Conservation (phyloP, 1,140 invertebrate genomes). For the Tigriopus japonicus region DNA sequence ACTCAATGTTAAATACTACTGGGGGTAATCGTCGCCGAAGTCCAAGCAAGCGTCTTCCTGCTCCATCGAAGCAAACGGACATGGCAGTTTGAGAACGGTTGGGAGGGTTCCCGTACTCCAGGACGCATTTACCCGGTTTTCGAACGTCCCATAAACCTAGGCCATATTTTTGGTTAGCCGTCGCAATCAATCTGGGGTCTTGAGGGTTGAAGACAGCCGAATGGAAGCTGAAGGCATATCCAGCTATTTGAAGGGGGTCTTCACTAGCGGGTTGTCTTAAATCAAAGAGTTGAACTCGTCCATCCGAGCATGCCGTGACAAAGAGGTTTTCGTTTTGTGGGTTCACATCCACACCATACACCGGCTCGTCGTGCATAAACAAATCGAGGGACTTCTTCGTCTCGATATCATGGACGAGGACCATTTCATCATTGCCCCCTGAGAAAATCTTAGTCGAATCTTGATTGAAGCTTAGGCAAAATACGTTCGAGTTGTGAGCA, state of each 20-base stretch:
- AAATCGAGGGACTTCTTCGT: slow-evolving; percentile 52
- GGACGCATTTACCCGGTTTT: slow-evolving; percentile 49
- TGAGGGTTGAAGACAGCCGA: slow-evolving; percentile 29
- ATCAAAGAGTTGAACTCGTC: slow-evolving; percentile 64
- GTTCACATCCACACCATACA: slow-evolving; percentile 69
- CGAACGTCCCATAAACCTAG: slow-evolving; percentile 71
- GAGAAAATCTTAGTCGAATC: slow-evolving; percentile 64
- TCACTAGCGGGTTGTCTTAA: slow-evolving; percentile 40
- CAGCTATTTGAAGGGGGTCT: slow-evolving; percentile 23
- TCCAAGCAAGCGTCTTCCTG: slow-evolving; percentile 56
- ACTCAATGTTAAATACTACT: slow-evolving; percentile 43
- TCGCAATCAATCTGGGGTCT: slow-evolving; percentile 56
- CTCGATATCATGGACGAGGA: slow-evolving; percentile 59
- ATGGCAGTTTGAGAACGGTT: slow-evolving; percentile 44
- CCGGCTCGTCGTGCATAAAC: slow-evolving; percentile 64
- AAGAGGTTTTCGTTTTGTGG: slow-evolving; percentile 61
- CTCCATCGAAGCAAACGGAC: slow-evolving; percentile 69
- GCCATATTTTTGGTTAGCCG: slow-evolving; percentile 73
- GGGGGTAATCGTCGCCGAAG: slow-evolving; percentile 60
- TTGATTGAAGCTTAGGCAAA: slow-evolving; percentile 66
- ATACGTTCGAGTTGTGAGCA: slow-evolving; percentile 74
- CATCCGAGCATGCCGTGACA: slow-evolving; percentile 75
- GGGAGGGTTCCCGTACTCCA: slow-evolving; percentile 45
- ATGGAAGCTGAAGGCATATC: slow-evolving; percentile 3
- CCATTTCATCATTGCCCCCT: slow-evolving; percentile 82